Evolutionary conservation across 2,888 invertebrate species (phyloP).

Genomic region (Protonemura montana): DNA sequence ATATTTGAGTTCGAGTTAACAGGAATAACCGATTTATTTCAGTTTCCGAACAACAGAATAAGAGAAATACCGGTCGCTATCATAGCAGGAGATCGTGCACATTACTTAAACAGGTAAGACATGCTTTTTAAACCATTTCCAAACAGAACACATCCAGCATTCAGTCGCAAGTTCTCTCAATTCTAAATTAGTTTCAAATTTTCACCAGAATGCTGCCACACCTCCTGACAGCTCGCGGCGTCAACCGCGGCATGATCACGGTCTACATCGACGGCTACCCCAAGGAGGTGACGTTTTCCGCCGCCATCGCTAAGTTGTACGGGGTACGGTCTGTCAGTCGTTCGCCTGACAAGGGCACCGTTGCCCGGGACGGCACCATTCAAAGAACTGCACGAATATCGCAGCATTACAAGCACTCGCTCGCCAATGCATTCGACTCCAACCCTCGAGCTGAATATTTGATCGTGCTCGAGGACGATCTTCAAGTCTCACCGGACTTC

Average conservation of each 20-base stretch:
- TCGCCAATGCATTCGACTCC: conserved; percentile 65
- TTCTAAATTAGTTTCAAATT: no score
- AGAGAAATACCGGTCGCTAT: conserved; percentile 65
- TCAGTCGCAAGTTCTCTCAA: no score
- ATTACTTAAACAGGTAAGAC: conserved; percentile 65
- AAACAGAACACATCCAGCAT: no score
- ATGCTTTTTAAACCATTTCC: no score
- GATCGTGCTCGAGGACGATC: conserved; percentile 66
- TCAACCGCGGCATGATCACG: conserved; percentile 63
- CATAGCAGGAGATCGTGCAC: conserved; percentile 67
- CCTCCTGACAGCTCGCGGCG: conserved; percentile 62
- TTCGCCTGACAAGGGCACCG: conserved; percentile 62
- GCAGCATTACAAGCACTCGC: conserved; percentile 67
- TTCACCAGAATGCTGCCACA: conserved; percentile 61
- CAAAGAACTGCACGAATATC: conserved; percentile 65
- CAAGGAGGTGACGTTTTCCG: conserved; percentile 60
- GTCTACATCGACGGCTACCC: conserved; percentile 68
- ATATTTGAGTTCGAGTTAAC: no score
- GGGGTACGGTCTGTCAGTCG: conserved; percentile 65
- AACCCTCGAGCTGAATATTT: conserved; percentile 65
- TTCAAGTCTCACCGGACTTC: conserved; percentile 66
- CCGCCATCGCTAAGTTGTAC: conserved; percentile 64
- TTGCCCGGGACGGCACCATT: background rate
- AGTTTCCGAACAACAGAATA: conserved; percentile 60
- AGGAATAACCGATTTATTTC: conserved; percentile 51